Base-by-base conservation (phyloP, 2,888 invertebrate species). In the Oligia fasciuncula region DNA sequence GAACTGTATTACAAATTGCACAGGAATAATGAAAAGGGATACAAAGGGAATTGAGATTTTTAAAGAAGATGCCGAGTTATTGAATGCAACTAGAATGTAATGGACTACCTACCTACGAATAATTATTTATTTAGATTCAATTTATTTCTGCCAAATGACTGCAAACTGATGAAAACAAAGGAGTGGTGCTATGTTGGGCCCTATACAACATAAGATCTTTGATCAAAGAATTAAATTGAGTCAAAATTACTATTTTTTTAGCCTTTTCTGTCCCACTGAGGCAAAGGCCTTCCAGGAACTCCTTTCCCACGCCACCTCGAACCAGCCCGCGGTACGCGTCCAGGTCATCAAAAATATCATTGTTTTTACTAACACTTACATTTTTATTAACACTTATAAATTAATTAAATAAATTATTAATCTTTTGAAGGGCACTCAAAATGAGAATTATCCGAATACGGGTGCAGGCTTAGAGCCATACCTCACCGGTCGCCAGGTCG, bases 1-100 rank as follows among this genome's bases (percentile, higher is more conserved):
- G 73, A 82, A 63, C 54, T 82, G 29, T 82, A 85, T 70, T 82
- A 82, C 67, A 77, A 81, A 80, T 81, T 86, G 63, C 60, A 82
- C 8, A 40, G 23, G 46, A 69, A 73, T 40, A 11, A 85, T 17
- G 65, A 54, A 51, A 82, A 62, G 11, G 85, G 82, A 46, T 66
- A 57, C 13, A 82, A 60, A 35, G 8, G 19, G 0, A 43, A 60
- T 62, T 29, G 29, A 46, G 3, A 17, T 60, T 8, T 29, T 35
- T 14, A 3, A 13, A 40, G 1, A 40, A 51, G 9, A 35, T 5
- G 9, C 17, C 1, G 4, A 40, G 2, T 43, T 14, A 13, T n/a
- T 29, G 14, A 69, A 49, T 73, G 35, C 46, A 35, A 68, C 17
- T 40, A n/a, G 14, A 54, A 29, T n/a, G 13, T 2, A 54, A 54